Percentiles rank a stretch among this genome's conserved stretches.
Evolutionary conservation across 2,888 invertebrate genomes (phyloP).

Genomic region (Rhingia campestris): DNA sequence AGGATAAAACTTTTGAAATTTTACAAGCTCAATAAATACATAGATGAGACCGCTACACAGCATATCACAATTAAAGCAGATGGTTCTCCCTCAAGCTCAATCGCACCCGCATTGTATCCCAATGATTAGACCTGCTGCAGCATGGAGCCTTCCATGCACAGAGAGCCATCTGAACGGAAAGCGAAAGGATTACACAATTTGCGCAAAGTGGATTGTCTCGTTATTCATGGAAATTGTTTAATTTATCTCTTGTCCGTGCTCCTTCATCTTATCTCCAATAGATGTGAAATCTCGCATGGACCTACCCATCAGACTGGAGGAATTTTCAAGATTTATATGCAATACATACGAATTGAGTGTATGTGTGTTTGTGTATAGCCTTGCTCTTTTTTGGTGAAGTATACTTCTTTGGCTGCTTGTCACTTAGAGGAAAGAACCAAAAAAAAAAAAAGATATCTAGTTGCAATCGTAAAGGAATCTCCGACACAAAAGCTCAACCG

Average conservation of each 20-base stretch:
- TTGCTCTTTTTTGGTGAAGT: conserved; percentile 46
- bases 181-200: conserved; percentile 76
- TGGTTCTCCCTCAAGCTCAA: not conserved
- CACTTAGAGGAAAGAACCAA: conserved; percentile 14
- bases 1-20: not conserved
- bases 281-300: conserved; percentile 12
- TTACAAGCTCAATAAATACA: conserved; percentile 23
- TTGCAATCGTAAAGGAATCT: conserved; percentile 40
- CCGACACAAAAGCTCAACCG: conserved; percentile 69
- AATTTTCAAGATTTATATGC: conserved; percentile 52
- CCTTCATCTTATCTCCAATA: not conserved
- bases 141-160: conserved; percentile 4
- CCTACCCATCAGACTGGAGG: conserved; percentile 19
- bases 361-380: not conserved
- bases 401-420: conserved; percentile 12
- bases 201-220: conserved; percentile 76
- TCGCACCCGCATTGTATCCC: conserved; percentile 5
- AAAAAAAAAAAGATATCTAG: conserved; percentile 6
- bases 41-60: conserved; percentile 10
- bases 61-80: conserved; percentile 26
- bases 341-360: not conserved
- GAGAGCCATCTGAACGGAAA: conserved; percentile 35
- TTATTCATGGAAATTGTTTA: conserved; percentile 76
- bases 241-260: conserved; percentile 63
- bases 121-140: conserved; percentile 17